Conservation (phyloP, 2,888 invertebrate species). For the Melanostoma scalare region DNA sequence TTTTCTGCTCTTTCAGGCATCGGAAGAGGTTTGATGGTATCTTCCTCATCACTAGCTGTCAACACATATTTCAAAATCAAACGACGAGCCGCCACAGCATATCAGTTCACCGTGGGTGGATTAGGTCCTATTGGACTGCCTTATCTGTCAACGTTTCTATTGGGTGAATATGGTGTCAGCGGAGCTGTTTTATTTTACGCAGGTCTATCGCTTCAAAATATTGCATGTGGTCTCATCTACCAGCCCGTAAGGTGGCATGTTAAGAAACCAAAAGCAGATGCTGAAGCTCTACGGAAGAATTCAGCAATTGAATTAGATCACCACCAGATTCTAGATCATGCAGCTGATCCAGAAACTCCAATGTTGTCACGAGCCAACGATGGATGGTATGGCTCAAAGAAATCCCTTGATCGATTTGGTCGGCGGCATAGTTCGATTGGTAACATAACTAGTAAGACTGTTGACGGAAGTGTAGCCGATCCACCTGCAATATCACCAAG, state of each 20-base stretch:
- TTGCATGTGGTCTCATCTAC: constrained; percentile 86
- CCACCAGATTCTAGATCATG: constrained; percentile 85
- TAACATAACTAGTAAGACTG: constrained; percentile 76
- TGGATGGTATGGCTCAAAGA: constrained; percentile 79
- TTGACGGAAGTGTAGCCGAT: constrained; percentile 75
- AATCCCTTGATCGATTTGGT: constrained; percentile 75
- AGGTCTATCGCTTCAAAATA: constrained; percentile 86
- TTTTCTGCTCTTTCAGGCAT: constrained; percentile 72
- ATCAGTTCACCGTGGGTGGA: constrained; percentile 88
- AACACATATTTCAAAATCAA: constrained; percentile 89
- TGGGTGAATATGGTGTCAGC: constrained; percentile 85
- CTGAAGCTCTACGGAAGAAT: constrained; percentile 72
- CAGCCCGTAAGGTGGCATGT: constrained; percentile 90
- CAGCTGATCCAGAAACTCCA: constrained; percentile 86
- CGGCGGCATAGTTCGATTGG: constrained; percentile 41
- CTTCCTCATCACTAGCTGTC: constrained; percentile 87
- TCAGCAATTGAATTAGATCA: constrained; percentile 81
- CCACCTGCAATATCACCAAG: constrained; percentile 50
- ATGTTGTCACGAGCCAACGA: constrained; percentile 84
- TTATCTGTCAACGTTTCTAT: constrained; percentile 86
- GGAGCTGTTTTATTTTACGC: constrained; percentile 87
- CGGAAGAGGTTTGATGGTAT: constrained; percentile 86
- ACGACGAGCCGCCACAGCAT: constrained; percentile 87
- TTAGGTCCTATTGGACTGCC: constrained; percentile 89
- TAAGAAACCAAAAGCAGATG: constrained; percentile 81